Percentiles rank a stretch among this genome's conserved stretches.
Conservation (phyloP, 2,888 invertebrate genomes). For the Rhopalosiphum nymphaeae region DNA sequence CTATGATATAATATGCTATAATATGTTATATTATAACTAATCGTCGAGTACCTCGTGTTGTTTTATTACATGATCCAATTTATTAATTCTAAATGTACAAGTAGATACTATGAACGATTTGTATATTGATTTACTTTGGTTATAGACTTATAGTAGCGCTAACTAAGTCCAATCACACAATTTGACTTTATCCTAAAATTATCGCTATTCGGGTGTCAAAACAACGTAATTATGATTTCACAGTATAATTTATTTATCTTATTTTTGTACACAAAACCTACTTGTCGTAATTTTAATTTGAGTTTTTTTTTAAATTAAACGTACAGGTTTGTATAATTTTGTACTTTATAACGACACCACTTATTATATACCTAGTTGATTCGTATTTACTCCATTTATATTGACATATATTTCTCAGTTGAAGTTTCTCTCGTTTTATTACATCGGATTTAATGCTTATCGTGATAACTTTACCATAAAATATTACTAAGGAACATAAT, state of each 20-base stretch:
- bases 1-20: too few relatives aligned
- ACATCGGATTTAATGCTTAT: not conserved
- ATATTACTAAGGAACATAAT: not conserved
- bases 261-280: not conserved
- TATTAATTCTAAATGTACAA: too few relatives aligned
- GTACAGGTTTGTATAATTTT: not conserved
- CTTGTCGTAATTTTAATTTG: not conserved
- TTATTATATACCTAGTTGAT: not conserved
- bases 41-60: too few relatives aligned
- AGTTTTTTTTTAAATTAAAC: not conserved
- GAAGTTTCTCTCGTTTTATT: slow-evolving; percentile 19
- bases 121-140: too few relatives aligned
- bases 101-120: too few relatives aligned
- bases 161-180: not conserved
- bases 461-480: not conserved
- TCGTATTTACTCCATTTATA: not conserved
- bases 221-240: not conserved
- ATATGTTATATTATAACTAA: too few relatives aligned
- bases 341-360: not conserved
- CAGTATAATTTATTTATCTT: not conserved
- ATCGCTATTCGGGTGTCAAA: not conserved
- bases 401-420: not conserved
- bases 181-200: not conserved
- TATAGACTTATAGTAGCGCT: too few relatives aligned
- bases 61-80: too few relatives aligned